Percentiles rank a stretch among this genome's conserved stretches.
Conservation (phyloP, 1,140 invertebrate species). For the Nixonia krombeini region DNA sequence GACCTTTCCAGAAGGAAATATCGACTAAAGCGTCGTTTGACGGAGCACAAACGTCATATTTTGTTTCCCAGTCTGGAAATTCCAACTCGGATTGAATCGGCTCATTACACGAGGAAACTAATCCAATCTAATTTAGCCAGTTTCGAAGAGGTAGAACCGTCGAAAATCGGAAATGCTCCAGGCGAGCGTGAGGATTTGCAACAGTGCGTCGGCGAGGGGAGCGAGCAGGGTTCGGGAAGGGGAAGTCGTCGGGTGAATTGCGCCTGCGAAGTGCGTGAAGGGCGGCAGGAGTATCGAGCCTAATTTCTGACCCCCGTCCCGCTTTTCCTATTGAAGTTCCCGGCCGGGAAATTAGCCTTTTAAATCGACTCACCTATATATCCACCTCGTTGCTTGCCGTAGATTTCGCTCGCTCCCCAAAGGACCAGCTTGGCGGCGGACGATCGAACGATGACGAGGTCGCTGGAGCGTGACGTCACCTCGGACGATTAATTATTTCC, state of each 20-base stretch:
- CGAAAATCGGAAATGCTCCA: too few species aligned
- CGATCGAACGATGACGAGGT: constrained; percentile 41
- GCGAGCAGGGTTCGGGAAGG: too few species aligned
- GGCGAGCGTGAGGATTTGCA: too few species aligned
- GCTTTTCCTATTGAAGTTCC: constrained; percentile 40
- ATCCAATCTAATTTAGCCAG: too few species aligned
- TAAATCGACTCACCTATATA: constrained; percentile 68
- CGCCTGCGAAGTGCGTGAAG: constrained; percentile 43
- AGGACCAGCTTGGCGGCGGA: constrained; percentile 22
- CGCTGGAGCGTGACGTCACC: constrained; percentile 32
- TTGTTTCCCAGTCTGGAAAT: too few species aligned
- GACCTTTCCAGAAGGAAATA: too few species aligned
- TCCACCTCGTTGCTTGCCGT: constrained; percentile 33
- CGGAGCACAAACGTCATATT: too few species aligned
- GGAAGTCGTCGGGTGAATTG: constrained; percentile 38
- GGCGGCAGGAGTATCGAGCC: constrained; percentile 58
- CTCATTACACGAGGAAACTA: too few species aligned
- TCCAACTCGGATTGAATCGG: too few species aligned
- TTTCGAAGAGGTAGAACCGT: too few species aligned
- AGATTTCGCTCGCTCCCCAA: constrained; percentile 40
- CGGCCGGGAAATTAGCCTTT: constrained; percentile 67
- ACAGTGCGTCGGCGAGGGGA: constrained; percentile 11
- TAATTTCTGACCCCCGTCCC: constrained; percentile 59
- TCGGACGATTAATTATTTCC: constrained; percentile 45
- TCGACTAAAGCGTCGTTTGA: too few species aligned